These are phyloP conservation scores for Dicaeum eximium DNA, from an alignment of 2,113 vertebrate species.

Conservation along the genomic window DNA sequence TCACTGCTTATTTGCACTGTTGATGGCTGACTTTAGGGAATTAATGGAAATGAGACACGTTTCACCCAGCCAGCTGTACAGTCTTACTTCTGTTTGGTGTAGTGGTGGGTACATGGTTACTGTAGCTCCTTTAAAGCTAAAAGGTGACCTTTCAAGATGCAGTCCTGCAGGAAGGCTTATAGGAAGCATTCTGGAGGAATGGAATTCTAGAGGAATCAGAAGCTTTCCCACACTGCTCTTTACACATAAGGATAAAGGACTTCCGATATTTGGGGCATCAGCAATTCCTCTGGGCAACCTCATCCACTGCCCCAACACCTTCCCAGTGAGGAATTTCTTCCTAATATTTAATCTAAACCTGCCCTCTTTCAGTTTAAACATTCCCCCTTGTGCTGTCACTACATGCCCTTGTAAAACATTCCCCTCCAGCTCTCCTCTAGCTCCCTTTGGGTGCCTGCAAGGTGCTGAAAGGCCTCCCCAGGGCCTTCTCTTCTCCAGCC, in stretches of 20 bases:
- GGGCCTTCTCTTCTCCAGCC: not conserved
- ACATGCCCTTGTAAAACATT: not conserved
- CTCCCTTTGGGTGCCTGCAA: not conserved
- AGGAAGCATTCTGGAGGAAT: not conserved
- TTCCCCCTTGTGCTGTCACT: not conserved
- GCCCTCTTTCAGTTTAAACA: not conserved
- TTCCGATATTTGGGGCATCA: not conserved
- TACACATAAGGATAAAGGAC: not conserved
- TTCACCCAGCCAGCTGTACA: not conserved
- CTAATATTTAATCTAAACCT: not conserved
- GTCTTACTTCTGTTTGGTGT: slow-evolving; percentile 1
- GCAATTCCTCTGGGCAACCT: not conserved
- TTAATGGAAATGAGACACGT: not conserved
- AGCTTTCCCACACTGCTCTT: not conserved
- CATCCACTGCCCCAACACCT: not conserved
- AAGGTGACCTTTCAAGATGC: not conserved
- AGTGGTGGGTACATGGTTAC: not conserved
- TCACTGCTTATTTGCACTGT: not conserved
- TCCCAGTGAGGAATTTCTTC: not conserved
- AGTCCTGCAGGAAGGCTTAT: not conserved
- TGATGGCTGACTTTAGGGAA: not conserved
- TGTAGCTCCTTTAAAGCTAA: not conserved
- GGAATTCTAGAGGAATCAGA: not conserved
- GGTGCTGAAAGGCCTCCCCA: not conserved
- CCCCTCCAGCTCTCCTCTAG: not conserved